Percentiles rank a stretch among this genome's conserved stretches.
These are phyloP conservation scores for Tenthredo distinguenda DNA, from an alignment of 2,888 invertebrate genomes.

Conservation along the genomic window DNA sequence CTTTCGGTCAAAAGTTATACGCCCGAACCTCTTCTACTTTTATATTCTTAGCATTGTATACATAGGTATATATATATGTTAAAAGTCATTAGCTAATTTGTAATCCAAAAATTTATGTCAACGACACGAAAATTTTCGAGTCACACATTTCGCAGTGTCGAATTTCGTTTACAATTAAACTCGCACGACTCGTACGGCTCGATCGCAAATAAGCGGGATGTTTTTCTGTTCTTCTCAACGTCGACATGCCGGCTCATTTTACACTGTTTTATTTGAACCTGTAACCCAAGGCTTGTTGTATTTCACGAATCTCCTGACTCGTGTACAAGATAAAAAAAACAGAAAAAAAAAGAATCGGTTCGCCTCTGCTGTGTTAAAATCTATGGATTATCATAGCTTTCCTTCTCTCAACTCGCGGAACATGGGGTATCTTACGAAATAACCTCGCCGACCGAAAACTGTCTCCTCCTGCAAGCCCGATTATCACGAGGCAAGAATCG, in stretches of 20 bases:
- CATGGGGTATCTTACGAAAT: conserved; percentile 3
- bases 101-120: background rate
- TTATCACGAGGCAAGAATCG: conserved; percentile 32
- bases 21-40: background rate
- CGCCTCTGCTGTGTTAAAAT: background rate
- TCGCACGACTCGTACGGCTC: background rate
- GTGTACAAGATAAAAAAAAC: background rate
- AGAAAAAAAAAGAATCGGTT: background rate
- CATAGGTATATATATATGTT: background rate
- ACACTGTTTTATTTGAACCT: background rate
- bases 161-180: background rate
- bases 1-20: background rate
- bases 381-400: background rate
- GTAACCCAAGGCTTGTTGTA: background rate
- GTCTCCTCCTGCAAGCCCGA: background rate
- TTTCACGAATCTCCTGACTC: background rate
- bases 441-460: background rate
- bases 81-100: background rate
- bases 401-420: background rate
- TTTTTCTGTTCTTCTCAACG: background rate
- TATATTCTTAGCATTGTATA: background rate
- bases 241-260: conserved; percentile 11
- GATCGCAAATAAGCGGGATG: background rate
- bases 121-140: no score
- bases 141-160: no score